phyloP scores from a whole-genome alignment of 2,797 vertebrate genomes.

The Sardinella longiceps region DNA sequence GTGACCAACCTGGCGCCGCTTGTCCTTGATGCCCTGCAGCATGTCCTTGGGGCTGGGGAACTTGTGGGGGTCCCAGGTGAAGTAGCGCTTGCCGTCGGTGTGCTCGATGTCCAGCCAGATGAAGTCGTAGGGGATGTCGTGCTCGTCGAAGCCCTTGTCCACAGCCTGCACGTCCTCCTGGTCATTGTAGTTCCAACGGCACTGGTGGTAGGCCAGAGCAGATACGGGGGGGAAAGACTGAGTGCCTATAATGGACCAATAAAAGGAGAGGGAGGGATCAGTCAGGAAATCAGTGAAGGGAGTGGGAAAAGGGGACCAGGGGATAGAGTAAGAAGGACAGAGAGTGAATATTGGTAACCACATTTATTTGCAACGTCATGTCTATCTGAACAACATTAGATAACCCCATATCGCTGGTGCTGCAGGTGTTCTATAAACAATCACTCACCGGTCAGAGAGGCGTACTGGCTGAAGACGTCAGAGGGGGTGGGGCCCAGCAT shows the following conservation, averaged over 20 bases:
- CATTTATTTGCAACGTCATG: too few relatives aligned
- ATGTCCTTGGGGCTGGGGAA: slow-evolving; percentile 84
- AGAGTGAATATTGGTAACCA: too few relatives aligned
- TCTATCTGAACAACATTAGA: neutral
- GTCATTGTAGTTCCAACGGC: slow-evolving; percentile 96
- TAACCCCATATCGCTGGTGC: neutral
- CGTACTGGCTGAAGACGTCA: slow-evolving; percentile 85
- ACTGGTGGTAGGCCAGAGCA: slow-evolving; percentile 91
- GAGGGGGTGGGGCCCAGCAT: slow-evolving; percentile 83
- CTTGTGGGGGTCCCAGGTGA: slow-evolving; percentile 92
- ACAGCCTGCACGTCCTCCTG: slow-evolving; percentile 88
- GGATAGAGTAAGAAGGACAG: too few relatives aligned
- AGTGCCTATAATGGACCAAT: slow-evolving; percentile 77
- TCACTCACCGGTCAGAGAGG: slow-evolving; percentile 83
- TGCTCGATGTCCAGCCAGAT: slow-evolving; percentile 98
- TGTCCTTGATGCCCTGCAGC: slow-evolving; percentile 80
- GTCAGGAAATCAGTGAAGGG: neutral
- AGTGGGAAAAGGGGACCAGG: neutral
- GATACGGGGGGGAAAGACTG: slow-evolving; percentile 90
- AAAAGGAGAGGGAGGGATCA: neutral
- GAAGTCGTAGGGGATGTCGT: slow-evolving; percentile 89
- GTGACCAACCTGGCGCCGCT: slow-evolving; percentile 81
- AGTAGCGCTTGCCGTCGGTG: slow-evolving; percentile 93
- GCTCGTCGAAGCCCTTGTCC: slow-evolving; percentile 84
- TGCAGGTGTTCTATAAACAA: too few relatives aligned